Base-by-base conservation (phyloP, 2,888 invertebrate genomes). In the Erebia aethiops region DNA sequence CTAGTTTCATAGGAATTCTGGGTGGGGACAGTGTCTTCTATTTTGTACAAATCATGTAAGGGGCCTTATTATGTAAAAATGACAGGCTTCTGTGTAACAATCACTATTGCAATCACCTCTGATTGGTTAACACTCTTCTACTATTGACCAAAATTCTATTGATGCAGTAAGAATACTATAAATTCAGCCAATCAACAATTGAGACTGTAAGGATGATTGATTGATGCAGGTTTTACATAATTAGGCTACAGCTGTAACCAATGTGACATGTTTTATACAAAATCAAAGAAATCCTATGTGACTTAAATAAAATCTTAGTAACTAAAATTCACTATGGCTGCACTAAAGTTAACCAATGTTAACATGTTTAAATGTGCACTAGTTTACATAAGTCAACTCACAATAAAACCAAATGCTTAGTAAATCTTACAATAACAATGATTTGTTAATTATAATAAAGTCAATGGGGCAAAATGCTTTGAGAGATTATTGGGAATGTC, bases 401-500 rank as follows among this genome's bases (percentile, higher is more conserved):
- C 16, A 52, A 52, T 16, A 16, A 16, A 52, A 52, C 9, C 16
- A 16, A 8, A 46, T 46, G 13, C 14, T n/a, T 51, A n/a, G 16
- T 52, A 1, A 52, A 52, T 16, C 2, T 52, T 8, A 43, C 43
- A 43, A 43, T 11, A 43, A 43, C 11, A 46, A 18, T 49, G n/a
- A 60, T 18, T 66, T 49, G 5, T 67, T 46, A 52, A 43, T 52
- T 18, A 58, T 57, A 41, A 35, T 51, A 49, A 69, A 61, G 58
- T 83, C 79, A 93, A 81, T 93, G 93, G 64, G 93, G 93, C 74
- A 93, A 81, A 77, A 93, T 93, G 77, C 88, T 93, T 78, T 93
- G 93, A 57, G 93, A 91, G 79, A 93, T 93, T 77, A 93, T 93
- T 57, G 93, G 92, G 81, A 92, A 93, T 83, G 89, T 87, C 70